Base-by-base conservation (phyloP, 2,797 vertebrate species). In the Labeo calbasu region DNA sequence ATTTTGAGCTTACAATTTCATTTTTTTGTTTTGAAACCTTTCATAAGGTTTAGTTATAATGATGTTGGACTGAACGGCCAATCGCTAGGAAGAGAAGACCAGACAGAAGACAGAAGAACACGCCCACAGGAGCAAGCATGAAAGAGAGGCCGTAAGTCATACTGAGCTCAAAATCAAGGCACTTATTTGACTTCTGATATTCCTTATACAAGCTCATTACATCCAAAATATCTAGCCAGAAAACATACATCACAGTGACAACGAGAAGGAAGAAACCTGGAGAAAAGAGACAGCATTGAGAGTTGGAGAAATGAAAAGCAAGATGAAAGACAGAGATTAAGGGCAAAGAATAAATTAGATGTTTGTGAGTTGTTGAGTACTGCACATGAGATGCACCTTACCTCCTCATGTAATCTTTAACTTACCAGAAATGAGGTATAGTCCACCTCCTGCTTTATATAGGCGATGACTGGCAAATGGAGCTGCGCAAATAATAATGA, bases 401-500 rank as follows among this genome's bases (percentile, higher is more conserved):
- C 48, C 28, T 40, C 19, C 21, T 50, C 6, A 40, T 77, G 13
- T 40, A 25, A n/a, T 55, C 65, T 51, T 53, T 32, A 46, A 84
- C 94, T 86, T 91, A 99, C 98, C 97, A 87, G 97, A 95, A 83
- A 93, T 84, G 57, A 99, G 90, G 90, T 96, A 98, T 43, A 97
- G 94, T 32, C 96, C 94, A 25, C 98, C 98, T 19, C 97, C 98
- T 21, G 94, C 94, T 94, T 99, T 99, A 86, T 97, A 99, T 25
- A 99, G 93, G 25, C 94, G 84, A 72, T 98, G 94, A 84, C 95
- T 98, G 85, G 96, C 88, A 83, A 99, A 99, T 2, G 98, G 98
- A 87, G 97, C 98, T 13, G 97, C 98, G 32, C 98, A 99, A 93
- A 99, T 97, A 92, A 99, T 96, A 91, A 98, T 36, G 91, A 99